Evolutionary conservation across 2,888 invertebrate species (phyloP).

Genomic region (Flexamia atlantica): DNA sequence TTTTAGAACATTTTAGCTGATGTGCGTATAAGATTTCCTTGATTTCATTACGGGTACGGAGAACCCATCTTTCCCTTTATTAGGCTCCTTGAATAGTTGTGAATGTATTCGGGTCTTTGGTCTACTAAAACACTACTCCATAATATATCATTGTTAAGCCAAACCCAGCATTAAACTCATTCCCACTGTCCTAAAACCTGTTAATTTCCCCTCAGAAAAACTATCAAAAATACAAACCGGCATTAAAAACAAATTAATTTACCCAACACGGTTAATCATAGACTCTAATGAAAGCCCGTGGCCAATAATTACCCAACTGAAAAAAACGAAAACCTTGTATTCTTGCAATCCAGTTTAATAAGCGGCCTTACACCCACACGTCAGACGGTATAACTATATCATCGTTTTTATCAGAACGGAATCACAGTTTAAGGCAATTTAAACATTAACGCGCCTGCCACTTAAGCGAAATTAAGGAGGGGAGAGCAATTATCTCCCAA

Average conservation of each 20-base stretch:
- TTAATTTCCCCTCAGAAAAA: too few relatives aligned
- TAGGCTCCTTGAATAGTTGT: too few relatives aligned
- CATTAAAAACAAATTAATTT: background rate
- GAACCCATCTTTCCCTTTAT: too few relatives aligned
- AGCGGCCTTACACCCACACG: constrained; percentile 14
- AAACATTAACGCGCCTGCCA: constrained; percentile 42
- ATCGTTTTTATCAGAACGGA: constrained; percentile 17
- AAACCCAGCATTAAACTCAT: too few relatives aligned
- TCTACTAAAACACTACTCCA: too few relatives aligned
- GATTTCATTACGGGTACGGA: too few relatives aligned
- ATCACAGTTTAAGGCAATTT: constrained; percentile 38
- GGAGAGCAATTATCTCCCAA: constrained; percentile 6
- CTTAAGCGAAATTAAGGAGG: constrained; percentile 36
- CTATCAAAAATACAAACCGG: too few relatives aligned
- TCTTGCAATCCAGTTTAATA: background rate
- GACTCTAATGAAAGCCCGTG: background rate
- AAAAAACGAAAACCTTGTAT: background rate
- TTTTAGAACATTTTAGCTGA: too few relatives aligned
- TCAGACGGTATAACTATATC: constrained; percentile 25
- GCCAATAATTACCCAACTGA: constrained; percentile 8
- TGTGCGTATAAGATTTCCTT: too few relatives aligned
- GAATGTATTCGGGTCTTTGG: too few relatives aligned
- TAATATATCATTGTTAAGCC: too few relatives aligned
- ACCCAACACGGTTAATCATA: background rate
- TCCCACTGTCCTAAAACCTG: too few relatives aligned